Conservation (phyloP, 2,797 vertebrate species). For the Geotria australis region DNA sequence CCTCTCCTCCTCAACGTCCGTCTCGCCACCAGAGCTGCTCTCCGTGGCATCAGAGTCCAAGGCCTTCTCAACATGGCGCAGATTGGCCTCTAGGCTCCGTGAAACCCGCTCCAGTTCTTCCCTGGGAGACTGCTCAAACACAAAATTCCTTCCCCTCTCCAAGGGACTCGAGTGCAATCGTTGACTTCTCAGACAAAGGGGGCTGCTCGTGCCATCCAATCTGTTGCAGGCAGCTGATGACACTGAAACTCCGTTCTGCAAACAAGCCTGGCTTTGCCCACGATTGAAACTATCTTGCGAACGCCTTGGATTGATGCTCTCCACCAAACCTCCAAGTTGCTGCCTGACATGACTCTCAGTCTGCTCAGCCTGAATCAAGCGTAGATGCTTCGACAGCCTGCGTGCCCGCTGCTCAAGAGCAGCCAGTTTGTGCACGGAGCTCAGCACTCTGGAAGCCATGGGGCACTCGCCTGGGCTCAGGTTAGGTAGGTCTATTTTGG, state of each 20-base stretch:
- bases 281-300: no score
- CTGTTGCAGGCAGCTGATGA: no score
- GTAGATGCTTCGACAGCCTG: slow-evolving; percentile 9
- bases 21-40: slow-evolving; percentile 8
- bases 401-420: slow-evolving; percentile 8
- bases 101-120: slow-evolving; percentile 8
- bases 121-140: neutral
- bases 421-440: slow-evolving; percentile 4
- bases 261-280: no score
- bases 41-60: slow-evolving; percentile 16
- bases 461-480: neutral
- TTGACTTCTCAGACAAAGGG: neutral
- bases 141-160: neutral
- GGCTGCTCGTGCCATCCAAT: neutral
- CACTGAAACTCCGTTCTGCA: no score
- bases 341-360: slow-evolving; percentile 12
- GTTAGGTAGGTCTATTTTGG: no score
- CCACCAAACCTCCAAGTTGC: slow-evolving; percentile 8
- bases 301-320: neutral
- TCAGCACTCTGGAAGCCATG: neutral
- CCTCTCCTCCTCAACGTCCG: slow-evolving; percentile 3
- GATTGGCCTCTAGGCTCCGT: slow-evolving; percentile 8
- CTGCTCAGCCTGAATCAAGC: slow-evolving; percentile 12
- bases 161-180: neutral
- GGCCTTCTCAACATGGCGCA: slow-evolving; percentile 8